Evolutionary conservation across 1,140 invertebrate genomes (phyloP), one percentile per base, ranked within the genome.

Genomic region (Micrasema minimum): DNA sequence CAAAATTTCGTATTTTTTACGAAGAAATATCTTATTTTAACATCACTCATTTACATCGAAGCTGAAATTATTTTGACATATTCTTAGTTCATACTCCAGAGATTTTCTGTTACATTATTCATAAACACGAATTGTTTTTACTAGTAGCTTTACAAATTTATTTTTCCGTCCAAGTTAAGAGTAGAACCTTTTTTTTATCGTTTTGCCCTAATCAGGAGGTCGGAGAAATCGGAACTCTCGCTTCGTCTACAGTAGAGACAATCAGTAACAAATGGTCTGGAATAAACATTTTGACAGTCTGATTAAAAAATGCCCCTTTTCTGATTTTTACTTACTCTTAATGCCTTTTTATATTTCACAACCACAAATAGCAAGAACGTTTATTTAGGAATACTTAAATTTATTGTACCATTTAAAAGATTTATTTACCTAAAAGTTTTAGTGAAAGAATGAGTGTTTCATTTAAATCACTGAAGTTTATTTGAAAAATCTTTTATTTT

Each of bases 181-280:
- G n/a, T 37, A 10, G 45, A 9, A 62, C 59, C 59, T 45, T n/a
- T n/a, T 62, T 62, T 62, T 62, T 62, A 62, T 62, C 59, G 37
- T 38, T 43, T 2, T 6, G 16, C 22, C 16, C 38, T 62, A 43
- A 62, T 62, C 59, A n/a, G 43, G 22, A 57, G n/a, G 53, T 1
- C 31, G 14, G 31, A 23, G 22, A 10, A 20, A 41, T 41, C 11
- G 38, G 59, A 12, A n/a, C 37, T 62, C 26, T n/a, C 10, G 48
- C 31, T 57, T 37, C 31, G 26, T 57, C 31, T 35, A 37, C 35
- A 16, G 53, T 31, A 20, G 41, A 57, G 51, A 66, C 69, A 66
- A 71, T 66, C 50, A 66, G 55, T 71, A 57, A 71, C 65, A 71
- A 71, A 71, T 71, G 64, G 69, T 71, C 61, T 46, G 69, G 69